Evolutionary conservation across 1,140 invertebrate species (phyloP).

Genomic region (Pemphigus obesinymphae): DNA sequence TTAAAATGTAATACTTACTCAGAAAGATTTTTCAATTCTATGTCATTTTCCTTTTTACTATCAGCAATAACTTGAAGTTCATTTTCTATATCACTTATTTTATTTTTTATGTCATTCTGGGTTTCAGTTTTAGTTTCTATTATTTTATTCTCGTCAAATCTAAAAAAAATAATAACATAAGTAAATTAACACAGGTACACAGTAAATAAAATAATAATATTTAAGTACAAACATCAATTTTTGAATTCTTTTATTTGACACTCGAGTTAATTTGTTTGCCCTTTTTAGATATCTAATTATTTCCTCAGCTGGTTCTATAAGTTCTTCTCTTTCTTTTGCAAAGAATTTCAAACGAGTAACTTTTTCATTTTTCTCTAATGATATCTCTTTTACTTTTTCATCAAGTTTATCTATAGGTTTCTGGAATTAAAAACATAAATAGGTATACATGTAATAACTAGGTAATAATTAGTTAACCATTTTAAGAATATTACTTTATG

Average conservation of each 20-base stretch:
- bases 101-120: background rate
- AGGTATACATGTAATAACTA: no score
- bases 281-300: conserved; percentile 75
- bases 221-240: conserved; percentile 58
- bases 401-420: conserved; percentile 77
- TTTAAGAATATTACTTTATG: no score
- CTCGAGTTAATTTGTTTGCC: conserved; percentile 68
- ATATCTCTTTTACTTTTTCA: conserved; percentile 70
- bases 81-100: background rate
- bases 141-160: background rate
- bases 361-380: conserved; percentile 78
- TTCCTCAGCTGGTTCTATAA: conserved; percentile 81
- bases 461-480: no score
- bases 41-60: background rate
- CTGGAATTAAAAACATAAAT: conserved; percentile 50
- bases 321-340: conserved; percentile 81
- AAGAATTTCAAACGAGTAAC: conserved; percentile 82
- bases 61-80: background rate
- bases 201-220: background rate
- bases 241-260: conserved; percentile 67
- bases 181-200: background rate
- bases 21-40: background rate
- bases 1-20: conserved; percentile 16
- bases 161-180: background rate
- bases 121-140: background rate